Evolutionary conservation across 2,888 invertebrate genomes (phyloP).

Genomic region (Actias luna): DNA sequence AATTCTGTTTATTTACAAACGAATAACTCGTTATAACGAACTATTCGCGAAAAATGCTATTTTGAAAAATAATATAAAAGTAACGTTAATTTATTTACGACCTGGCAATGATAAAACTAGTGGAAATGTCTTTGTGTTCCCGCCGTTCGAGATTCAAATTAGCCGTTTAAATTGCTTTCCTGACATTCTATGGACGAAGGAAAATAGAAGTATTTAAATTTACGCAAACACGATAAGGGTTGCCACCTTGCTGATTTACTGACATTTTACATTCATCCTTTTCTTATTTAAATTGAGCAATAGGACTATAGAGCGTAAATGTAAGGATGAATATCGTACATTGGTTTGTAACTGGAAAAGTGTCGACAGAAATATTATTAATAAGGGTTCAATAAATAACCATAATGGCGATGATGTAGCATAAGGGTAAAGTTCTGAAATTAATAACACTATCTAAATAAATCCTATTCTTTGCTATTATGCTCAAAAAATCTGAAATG

Average conservation of each 20-base stretch:
- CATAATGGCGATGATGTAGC: too few species aligned
- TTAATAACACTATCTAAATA: too few species aligned
- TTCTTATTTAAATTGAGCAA: too few species aligned
- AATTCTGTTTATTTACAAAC: slow-evolving; percentile 26
- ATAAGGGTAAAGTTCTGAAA: too few species aligned
- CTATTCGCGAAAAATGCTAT: slow-evolving; percentile 38
- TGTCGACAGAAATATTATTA: too few species aligned
- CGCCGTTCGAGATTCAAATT: slow-evolving; percentile 61
- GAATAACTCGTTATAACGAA: slow-evolving; percentile 42
- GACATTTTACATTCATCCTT: not conserved
- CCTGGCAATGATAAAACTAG: slow-evolving; percentile 51
- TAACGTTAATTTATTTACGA: slow-evolving; percentile 61
- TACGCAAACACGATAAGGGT: slow-evolving; percentile 36
- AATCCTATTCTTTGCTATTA: too few species aligned
- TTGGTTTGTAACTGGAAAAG: too few species aligned
- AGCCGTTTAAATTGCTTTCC: slow-evolving; percentile 68
- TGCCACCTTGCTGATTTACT: slow-evolving; percentile 13
- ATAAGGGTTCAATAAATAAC: too few species aligned
- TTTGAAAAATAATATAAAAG: slow-evolving; percentile 20
- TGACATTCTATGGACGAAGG: slow-evolving; percentile 51
- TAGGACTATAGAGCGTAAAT: too few species aligned
- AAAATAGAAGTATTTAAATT: slow-evolving; percentile 44
- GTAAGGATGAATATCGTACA: too few species aligned
- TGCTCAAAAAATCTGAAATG: too few species aligned
- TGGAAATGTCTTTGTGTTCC: slow-evolving; percentile 41